A percentile compares a stretch with the other conserved stretches of the same genome.
Evolutionary conservation across 1,140 invertebrate species (phyloP).

Genomic region (Limonius californicus): DNA sequence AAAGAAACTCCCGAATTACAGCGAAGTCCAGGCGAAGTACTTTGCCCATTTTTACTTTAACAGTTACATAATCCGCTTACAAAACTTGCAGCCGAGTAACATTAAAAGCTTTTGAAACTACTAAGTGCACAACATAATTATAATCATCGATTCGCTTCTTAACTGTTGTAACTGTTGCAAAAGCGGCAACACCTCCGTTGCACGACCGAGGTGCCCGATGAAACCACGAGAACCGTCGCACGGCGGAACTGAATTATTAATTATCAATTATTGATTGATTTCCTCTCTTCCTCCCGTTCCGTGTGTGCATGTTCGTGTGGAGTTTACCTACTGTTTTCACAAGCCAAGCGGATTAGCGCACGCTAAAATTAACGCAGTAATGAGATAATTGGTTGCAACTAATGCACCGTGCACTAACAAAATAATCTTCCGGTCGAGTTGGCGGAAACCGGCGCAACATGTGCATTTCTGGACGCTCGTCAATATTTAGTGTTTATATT

Average conservation of each 20-base stretch:
- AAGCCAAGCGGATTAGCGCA: neutral
- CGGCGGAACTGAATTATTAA: neutral
- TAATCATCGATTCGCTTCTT: neutral
- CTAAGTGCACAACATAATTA: neutral
- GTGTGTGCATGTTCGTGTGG: neutral
- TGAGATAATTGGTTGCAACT: slow-evolving; percentile 10
- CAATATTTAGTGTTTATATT: neutral
- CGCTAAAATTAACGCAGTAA: slow-evolving; percentile 11
- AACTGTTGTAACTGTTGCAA: neutral
- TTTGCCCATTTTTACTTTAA: too few species aligned
- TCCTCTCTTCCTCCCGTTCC: neutral
- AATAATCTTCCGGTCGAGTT: slow-evolving; percentile 6
- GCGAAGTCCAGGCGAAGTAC: too few species aligned
- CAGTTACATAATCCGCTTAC: too few species aligned
- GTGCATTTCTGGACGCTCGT: neutral
- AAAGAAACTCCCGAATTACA: too few species aligned
- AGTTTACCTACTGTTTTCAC: neutral
- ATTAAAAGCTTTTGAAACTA: neutral
- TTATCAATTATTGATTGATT: slow-evolving; percentile 8
- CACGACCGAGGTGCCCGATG: neutral
- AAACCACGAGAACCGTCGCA: neutral
- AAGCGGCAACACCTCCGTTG: neutral
- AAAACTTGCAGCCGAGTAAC: too few species aligned
- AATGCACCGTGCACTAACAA: neutral
- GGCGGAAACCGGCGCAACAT: neutral